These are phyloP conservation scores for Poecilia wingei DNA, from an alignment of 2,797 vertebrate genomes.

Conservation along the genomic window DNA sequence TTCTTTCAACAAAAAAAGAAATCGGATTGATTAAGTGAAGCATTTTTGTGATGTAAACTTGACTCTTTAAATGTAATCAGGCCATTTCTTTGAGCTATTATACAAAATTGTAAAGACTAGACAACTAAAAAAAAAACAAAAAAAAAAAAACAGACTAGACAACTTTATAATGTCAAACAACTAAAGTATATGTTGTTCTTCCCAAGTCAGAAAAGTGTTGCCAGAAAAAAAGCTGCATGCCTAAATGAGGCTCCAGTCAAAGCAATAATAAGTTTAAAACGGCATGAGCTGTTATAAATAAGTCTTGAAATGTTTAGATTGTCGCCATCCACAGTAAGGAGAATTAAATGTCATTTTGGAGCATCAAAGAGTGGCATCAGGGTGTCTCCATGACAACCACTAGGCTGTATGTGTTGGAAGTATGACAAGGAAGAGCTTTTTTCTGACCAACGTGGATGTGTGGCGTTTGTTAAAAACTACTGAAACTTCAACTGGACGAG, in stretches of 20 bases:
- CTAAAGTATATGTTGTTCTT: background rate
- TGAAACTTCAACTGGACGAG: too few species aligned
- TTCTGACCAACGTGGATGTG: background rate
- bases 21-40: background rate
- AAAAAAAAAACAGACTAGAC: background rate
- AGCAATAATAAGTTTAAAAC: background rate
- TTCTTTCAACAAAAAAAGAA: background rate
- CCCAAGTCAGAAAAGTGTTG: background rate
- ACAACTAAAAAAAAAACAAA: too few species aligned
- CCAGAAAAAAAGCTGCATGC: background rate
- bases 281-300: background rate
- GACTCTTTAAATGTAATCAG: background rate
- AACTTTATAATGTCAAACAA: background rate
- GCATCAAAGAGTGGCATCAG: background rate
- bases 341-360: background rate
- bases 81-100: background rate
- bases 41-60: background rate
- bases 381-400: background rate
- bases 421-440: background rate
- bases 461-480: background rate
- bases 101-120: background rate
- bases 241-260: background rate
- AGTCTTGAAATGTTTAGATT: background rate
- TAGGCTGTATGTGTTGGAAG: background rate
- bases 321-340: background rate